Conservation (phyloP, 2,797 vertebrate species). For the Oceanodroma leucorhoa region DNA sequence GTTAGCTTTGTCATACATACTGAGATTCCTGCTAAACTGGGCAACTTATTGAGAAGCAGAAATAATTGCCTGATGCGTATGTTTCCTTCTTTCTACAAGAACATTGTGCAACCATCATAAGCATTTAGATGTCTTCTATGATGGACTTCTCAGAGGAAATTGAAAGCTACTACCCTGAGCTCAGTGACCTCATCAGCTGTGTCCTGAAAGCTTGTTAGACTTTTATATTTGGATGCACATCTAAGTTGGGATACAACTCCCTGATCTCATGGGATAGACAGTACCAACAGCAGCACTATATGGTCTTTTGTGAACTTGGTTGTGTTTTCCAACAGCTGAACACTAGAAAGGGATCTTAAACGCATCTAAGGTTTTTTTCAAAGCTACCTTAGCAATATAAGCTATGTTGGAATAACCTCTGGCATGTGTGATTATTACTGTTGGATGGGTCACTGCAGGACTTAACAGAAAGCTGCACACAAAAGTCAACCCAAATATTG, state of each 20-base stretch:
- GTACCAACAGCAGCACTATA: neutral
- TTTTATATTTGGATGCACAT: neutral
- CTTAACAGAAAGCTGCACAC: neutral
- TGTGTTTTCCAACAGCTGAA: neutral
- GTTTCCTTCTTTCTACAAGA: neutral
- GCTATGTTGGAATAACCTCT: neutral
- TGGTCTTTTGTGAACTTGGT: neutral
- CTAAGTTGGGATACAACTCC: neutral
- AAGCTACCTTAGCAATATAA: neutral
- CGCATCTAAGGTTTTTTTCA: neutral
- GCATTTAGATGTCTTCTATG: neutral
- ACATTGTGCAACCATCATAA: neutral
- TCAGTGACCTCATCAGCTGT: neutral
- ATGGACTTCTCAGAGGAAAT: neutral
- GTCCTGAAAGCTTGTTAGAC: neutral
- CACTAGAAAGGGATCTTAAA: neutral
- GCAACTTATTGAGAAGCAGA: neutral
- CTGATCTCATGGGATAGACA: neutral
- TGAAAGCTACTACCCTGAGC: neutral
- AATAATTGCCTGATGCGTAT: neutral
- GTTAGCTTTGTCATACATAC: neutral
- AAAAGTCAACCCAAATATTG: neutral
- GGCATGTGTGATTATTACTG: neutral
- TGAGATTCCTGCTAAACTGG: neutral
- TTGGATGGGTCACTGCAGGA: neutral